Percentiles rank a stretch among this genome's conserved stretches.
These are phyloP conservation scores for Rhorus exstirpatorius DNA, from an alignment of 2,888 invertebrate species.

Conservation along the genomic window DNA sequence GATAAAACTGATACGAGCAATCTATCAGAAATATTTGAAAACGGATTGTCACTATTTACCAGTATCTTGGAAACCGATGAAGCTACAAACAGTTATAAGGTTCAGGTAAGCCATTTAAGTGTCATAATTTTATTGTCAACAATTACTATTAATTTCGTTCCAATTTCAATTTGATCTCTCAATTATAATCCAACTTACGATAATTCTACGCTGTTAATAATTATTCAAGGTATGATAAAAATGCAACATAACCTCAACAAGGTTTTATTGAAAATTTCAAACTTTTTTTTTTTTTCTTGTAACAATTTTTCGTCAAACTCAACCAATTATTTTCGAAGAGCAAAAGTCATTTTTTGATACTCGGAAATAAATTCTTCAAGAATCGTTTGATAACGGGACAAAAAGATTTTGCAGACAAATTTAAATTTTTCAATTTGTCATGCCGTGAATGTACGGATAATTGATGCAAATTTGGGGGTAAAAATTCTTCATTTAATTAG, in stretches of 20 bases:
- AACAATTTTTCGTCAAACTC: too few species aligned
- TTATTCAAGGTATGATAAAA: too few species aligned
- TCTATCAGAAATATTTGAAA: slow-evolving; percentile 89
- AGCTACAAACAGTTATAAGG: slow-evolving; percentile 90
- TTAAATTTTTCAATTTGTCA: too few species aligned
- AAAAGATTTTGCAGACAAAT: too few species aligned
- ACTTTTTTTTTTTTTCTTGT: not conserved
- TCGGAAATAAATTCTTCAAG: too few species aligned
- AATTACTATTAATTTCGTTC: not conserved
- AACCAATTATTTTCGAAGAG: too few species aligned
- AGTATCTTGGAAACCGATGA: slow-evolving; percentile 89
- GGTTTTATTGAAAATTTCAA: not conserved
- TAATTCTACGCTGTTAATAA: too few species aligned
- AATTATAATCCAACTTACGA: not conserved
- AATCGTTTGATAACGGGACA: too few species aligned
- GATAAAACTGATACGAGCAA: slow-evolving; percentile 76
- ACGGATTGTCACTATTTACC: slow-evolving; percentile 90
- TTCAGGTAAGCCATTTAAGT: slow-evolving; percentile 88
- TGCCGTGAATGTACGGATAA: too few species aligned
- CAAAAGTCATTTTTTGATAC: too few species aligned
- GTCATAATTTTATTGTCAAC: not conserved
- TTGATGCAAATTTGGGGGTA: too few species aligned
- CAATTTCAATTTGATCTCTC: not conserved
- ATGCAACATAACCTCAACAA: not conserved
- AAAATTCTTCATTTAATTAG: too few species aligned